Percentiles rank a stretch among this genome's conserved stretches.
These are phyloP conservation scores for Romanomermis culicivorax DNA, from an alignment of 2,888 invertebrate species.

Conservation along the genomic window DNA sequence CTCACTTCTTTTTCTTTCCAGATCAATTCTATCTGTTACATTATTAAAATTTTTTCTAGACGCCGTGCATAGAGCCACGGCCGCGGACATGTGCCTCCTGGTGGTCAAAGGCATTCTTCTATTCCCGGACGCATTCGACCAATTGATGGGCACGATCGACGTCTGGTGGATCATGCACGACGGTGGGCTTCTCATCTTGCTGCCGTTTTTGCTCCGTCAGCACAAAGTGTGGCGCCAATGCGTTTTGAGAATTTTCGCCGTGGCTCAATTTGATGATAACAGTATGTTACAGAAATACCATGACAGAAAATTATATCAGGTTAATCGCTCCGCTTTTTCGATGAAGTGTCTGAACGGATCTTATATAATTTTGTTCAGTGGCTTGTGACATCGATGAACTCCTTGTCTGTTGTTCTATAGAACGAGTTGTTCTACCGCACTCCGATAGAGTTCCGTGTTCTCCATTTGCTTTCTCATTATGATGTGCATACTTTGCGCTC, in stretches of 20 bases:
- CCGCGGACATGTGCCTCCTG: slow-evolving; percentile 77
- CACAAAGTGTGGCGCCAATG: slow-evolving; percentile 85
- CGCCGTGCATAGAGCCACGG: slow-evolving; percentile 45
- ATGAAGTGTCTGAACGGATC: too few species aligned
- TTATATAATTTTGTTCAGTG: too few species aligned
- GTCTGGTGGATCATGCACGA: slow-evolving; percentile 95
- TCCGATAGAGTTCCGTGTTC: too few species aligned
- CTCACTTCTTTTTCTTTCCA: too few species aligned
- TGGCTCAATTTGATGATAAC: slow-evolving; percentile 96
- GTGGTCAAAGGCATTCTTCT: slow-evolving; percentile 94
- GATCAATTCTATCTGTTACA: too few species aligned
- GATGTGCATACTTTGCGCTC: too few species aligned
- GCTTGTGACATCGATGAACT: too few species aligned
- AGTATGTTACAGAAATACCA: slow-evolving; percentile 43
- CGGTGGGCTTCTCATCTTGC: slow-evolving; percentile 83
- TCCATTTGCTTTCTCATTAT: too few species aligned
- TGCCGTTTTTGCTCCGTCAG: slow-evolving; percentile 47
- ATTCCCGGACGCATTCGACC: slow-evolving; percentile 78
- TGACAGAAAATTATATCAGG: neutral
- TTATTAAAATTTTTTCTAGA: slow-evolving; percentile 15
- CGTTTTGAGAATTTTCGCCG: slow-evolving; percentile 91
- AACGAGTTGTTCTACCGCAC: too few species aligned
- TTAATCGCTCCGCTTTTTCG: too few species aligned
- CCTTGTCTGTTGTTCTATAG: too few species aligned
- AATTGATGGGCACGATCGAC: slow-evolving; percentile 67